phyloP scores from a whole-genome alignment of 2,888 invertebrate species.

The Drosophila tripunctata region DNA sequence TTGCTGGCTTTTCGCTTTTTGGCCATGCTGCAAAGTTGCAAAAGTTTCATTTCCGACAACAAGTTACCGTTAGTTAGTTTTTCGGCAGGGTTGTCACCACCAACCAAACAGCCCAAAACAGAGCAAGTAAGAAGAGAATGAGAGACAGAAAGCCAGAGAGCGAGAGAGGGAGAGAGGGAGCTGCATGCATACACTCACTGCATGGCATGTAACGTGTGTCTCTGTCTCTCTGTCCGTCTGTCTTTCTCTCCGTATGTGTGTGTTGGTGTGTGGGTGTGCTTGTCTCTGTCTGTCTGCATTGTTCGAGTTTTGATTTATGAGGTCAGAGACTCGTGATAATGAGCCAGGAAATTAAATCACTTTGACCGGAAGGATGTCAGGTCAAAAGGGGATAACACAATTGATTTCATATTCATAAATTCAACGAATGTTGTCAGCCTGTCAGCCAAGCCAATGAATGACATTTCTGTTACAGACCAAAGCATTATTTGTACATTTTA shows the following conservation, averaged over 20 bases:
- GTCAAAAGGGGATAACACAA: constrained; percentile 80
- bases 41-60: constrained; percentile 81
- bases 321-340: constrained; percentile 81
- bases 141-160: neutral
- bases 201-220: constrained; percentile 70
- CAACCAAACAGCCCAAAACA: constrained; percentile 6
- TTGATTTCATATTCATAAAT: constrained; percentile 80
- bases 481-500: no score
- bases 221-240: constrained; percentile 27
- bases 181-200: constrained; percentile 41
- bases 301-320: constrained; percentile 77
- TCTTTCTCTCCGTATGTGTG: constrained; percentile 5
- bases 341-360: constrained; percentile 82
- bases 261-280: constrained; percentile 14
- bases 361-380: constrained; percentile 81
- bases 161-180: constrained; percentile 7
- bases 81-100: constrained; percentile 72
- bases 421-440: constrained; percentile 72
- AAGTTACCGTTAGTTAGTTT: constrained; percentile 79
- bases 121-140: neutral
- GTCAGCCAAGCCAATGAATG: constrained; percentile 49
- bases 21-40: constrained; percentile 58
- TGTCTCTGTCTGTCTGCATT: constrained; percentile 52
- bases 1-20: constrained; percentile 13
- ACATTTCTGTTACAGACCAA: constrained; percentile 32